A percentile compares a stretch with the other conserved stretches of the same genome.
Conservation (phyloP, 2,888 invertebrate genomes). For the Pachydiplax longipennis region DNA sequence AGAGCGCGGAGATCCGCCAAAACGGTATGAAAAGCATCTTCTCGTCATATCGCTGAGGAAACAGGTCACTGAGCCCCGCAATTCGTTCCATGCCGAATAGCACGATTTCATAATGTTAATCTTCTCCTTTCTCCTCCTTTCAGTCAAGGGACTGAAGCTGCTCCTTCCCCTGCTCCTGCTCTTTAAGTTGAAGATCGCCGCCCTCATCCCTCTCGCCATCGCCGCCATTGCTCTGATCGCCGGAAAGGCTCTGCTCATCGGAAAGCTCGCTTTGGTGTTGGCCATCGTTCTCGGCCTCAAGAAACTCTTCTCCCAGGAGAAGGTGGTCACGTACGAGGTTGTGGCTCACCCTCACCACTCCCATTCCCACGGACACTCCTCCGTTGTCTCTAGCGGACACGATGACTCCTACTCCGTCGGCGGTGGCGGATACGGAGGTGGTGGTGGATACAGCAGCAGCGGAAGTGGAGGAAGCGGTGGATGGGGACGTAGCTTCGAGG, state of each 20-base stretch:
- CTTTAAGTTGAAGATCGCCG: constrained; percentile 79
- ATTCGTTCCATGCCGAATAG: background rate
- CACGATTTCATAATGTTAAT: constrained; percentile 51
- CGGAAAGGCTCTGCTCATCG: constrained; percentile 79
- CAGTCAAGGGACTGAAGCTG: constrained; percentile 74
- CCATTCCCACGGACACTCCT: constrained; percentile 70
- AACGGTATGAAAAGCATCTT: constrained; percentile 58
- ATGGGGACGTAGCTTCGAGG: constrained; percentile 63
- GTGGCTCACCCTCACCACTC: constrained; percentile 85
- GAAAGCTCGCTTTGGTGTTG: constrained; percentile 76
- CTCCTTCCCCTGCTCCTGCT: constrained; percentile 79
- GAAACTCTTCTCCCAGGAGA: constrained; percentile 66
- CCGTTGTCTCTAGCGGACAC: constrained; percentile 69
- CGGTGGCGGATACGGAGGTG: constrained; percentile 65
- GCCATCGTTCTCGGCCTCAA: constrained; percentile 71
- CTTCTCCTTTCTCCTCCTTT: constrained; percentile 64
- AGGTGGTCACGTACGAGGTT: constrained; percentile 88
- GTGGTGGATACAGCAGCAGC: constrained; percentile 61
- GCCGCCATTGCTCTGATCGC: constrained; percentile 74
- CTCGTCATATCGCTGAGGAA: constrained; percentile 50
- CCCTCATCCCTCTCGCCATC: constrained; percentile 76
- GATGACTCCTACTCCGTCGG: constrained; percentile 63
- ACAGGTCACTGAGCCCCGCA: background rate
- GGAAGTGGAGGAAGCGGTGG: constrained; percentile 66
- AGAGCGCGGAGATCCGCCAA: constrained; percentile 57